Conservation (phyloP, 2,113 vertebrate species). For the Ariopsis seemanni region DNA sequence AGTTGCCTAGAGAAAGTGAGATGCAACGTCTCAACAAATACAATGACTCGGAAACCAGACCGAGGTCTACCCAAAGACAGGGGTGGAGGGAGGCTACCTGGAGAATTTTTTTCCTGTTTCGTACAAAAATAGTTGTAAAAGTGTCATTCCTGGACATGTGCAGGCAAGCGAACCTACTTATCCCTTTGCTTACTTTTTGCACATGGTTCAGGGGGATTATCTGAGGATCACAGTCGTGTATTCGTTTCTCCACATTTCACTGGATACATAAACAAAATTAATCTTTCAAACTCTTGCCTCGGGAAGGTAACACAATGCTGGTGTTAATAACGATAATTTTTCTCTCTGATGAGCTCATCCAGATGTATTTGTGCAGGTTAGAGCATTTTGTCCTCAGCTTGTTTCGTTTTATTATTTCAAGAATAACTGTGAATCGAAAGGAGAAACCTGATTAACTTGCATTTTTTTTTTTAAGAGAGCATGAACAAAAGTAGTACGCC, state of each 20-base stretch:
- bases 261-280: slow-evolving; percentile 40
- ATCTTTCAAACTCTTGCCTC: slow-evolving; percentile 24
- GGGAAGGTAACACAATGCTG: slow-evolving; percentile 33
- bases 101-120: slow-evolving; percentile 25
- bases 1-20: slow-evolving; percentile 70
- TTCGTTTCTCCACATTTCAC: slow-evolving; percentile 38
- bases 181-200: slow-evolving; percentile 30
- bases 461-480: slow-evolving; percentile 10
- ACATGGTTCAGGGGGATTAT: slow-evolving; percentile 22
- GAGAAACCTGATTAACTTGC: slow-evolving; percentile 11
- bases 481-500: slow-evolving; percentile 11
- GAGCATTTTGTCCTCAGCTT: background rate
- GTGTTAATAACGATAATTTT: slow-evolving; percentile 36
- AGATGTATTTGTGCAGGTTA: slow-evolving; percentile 6
- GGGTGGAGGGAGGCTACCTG: slow-evolving; percentile 4
- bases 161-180: slow-evolving; percentile 27
- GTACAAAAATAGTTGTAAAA: slow-evolving; percentile 42
- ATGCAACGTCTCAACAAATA: slow-evolving; percentile 63
- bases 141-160: slow-evolving; percentile 44
- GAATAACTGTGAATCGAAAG: slow-evolving; percentile 16
- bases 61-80: slow-evolving; percentile 14
- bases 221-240: slow-evolving; percentile 8
- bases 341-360: slow-evolving; percentile 29
- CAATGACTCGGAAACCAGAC: slow-evolving; percentile 44
- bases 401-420: slow-evolving; percentile 19